Evolutionary conservation across 2,797 vertebrate species (phyloP).

Genomic region (Anguilla marmorata): DNA sequence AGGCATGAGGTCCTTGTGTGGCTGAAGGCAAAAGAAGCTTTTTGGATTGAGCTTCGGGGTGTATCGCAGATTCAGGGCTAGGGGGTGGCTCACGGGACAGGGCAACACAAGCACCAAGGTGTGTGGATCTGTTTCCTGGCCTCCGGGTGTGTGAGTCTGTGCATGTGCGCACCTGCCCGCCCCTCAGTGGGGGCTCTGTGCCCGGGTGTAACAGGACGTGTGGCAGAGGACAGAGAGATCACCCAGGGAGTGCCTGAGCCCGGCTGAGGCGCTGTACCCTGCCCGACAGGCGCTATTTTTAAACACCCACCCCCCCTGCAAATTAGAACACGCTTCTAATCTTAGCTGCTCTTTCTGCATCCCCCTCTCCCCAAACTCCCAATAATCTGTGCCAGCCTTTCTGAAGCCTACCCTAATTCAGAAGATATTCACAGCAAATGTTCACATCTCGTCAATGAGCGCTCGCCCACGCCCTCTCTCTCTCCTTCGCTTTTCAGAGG

Average conservation of each 20-base stretch:
- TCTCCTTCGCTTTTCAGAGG: background rate
- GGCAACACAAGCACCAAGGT: background rate
- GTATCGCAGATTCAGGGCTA: background rate
- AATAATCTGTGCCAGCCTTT: background rate
- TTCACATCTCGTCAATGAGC: background rate
- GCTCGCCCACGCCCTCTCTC: background rate
- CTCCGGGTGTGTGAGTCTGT: background rate
- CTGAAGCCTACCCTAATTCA: background rate
- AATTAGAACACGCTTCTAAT: slow-evolving; percentile 42
- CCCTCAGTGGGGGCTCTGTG: background rate
- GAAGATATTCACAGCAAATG: background rate
- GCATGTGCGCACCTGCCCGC: background rate
- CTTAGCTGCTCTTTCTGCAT: slow-evolving; percentile 18
- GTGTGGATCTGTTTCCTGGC: background rate
- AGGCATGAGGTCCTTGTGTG: background rate
- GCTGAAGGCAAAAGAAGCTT: background rate
- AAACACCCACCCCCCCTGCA: slow-evolving; percentile 30
- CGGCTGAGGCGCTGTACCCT: background rate
- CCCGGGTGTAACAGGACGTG: background rate
- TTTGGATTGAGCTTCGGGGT: background rate
- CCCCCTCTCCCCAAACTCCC: slow-evolving; percentile 16
- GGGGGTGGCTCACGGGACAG: background rate
- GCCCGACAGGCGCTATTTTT: slow-evolving; percentile 15
- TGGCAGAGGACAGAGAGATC: slow-evolving; percentile 5
- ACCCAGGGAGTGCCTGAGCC: background rate